Evolutionary conservation across 1,140 invertebrate species (phyloP).

Genomic region (Lucilia cuprina): DNA sequence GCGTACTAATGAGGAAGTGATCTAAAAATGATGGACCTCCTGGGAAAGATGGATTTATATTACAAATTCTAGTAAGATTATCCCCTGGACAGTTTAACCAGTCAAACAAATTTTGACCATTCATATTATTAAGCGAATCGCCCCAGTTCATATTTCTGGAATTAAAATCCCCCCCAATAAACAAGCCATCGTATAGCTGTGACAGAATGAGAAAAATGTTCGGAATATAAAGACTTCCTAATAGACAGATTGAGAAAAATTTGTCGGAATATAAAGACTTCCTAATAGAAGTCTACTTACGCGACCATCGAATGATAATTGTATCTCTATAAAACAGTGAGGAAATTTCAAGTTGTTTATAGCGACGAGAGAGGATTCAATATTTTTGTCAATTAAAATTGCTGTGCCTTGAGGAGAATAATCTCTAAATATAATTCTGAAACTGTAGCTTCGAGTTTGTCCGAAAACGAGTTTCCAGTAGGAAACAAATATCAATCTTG

Average conservation of each 20-base stretch:
- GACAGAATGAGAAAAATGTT: neutral
- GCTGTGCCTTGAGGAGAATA: neutral
- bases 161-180: constrained; percentile 16
- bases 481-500: neutral
- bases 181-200: neutral
- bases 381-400: neutral
- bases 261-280: neutral
- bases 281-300: neutral
- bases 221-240: neutral
- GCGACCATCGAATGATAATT: neutral
- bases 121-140: neutral
- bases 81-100: neutral
- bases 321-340: neutral
- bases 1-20: neutral
- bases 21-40: neutral
- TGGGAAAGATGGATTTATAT: neutral
- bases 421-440: neutral
- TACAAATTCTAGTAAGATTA: neutral
- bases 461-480: neutral
- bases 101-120: neutral
- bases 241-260: neutral
- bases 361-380: neutral
- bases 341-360: neutral
- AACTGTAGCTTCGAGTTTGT: neutral
- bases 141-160: neutral